Percentiles rank a stretch among this genome's conserved stretches.
These are phyloP conservation scores for Linyphia triangularis DNA, from an alignment of 2,888 invertebrate species.

Conservation along the genomic window DNA sequence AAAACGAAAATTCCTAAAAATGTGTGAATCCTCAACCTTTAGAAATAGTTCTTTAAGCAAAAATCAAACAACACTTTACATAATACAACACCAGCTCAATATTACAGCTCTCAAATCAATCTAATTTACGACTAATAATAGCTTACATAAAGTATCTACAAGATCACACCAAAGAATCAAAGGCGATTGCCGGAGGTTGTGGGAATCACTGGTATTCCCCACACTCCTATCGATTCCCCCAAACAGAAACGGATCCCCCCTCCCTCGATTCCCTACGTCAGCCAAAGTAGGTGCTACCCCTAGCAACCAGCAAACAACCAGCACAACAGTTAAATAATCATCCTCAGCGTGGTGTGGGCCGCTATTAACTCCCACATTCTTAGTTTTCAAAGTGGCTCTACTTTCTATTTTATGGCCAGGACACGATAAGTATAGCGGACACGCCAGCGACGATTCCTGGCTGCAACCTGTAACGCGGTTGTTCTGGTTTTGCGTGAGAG, in stretches of 20 bases:
- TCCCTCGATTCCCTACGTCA: slow-evolving; percentile 20
- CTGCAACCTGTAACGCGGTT: slow-evolving; percentile 55
- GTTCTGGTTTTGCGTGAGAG: slow-evolving; percentile 10
- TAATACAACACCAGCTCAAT: too few relatives aligned
- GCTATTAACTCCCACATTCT: slow-evolving; percentile 56
- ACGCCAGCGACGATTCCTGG: slow-evolving; percentile 49
- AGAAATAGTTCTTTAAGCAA: too few relatives aligned
- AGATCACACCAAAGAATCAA: too few relatives aligned
- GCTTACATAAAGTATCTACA: too few relatives aligned
- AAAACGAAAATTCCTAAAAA: too few relatives aligned
- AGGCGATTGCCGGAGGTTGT: too few relatives aligned
- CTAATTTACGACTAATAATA: too few relatives aligned
- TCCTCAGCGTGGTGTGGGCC: slow-evolving; percentile 38
- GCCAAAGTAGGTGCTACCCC: slow-evolving; percentile 32
- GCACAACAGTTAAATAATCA: slow-evolving; percentile 68
- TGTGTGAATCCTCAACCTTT: too few relatives aligned
- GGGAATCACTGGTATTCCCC: neutral
- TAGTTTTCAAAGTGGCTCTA: neutral
- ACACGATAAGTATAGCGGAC: too few relatives aligned
- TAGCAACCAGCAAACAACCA: slow-evolving; percentile 64
- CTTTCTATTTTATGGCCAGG: too few relatives aligned
- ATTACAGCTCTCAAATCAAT: too few relatives aligned
- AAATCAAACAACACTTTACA: too few relatives aligned
- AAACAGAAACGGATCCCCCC: neutral
- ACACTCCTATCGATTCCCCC: neutral